Conservation (phyloP, 2,797 vertebrate species). For the Mormyrops boulengeri region DNA sequence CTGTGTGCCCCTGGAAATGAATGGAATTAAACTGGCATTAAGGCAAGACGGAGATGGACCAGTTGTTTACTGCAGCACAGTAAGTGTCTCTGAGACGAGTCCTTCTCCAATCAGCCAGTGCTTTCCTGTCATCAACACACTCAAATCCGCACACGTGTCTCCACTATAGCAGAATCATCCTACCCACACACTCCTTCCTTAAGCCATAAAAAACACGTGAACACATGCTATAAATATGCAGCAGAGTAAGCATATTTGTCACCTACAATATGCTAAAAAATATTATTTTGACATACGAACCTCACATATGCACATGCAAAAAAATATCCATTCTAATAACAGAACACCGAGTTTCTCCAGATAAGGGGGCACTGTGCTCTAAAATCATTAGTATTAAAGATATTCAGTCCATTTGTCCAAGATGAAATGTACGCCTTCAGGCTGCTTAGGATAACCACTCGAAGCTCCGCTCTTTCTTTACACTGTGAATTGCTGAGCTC, state of each 20-base stretch:
- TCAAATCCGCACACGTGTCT: neutral
- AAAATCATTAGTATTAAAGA: neutral
- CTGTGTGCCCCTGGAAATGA: conserved; percentile 36
- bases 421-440: neutral
- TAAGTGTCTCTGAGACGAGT: conserved; percentile 15
- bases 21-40: conserved; percentile 47
- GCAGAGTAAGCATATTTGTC: conserved; percentile 1
- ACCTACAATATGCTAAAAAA: neutral
- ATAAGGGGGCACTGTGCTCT: neutral
- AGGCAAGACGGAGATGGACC: conserved; percentile 15
- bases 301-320: neutral
- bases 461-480: neutral
- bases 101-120: neutral
- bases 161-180: neutral
- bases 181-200: neutral
- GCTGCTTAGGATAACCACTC: neutral
- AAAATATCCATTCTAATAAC: neutral
- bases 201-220: neutral
- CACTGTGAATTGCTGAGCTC: neutral
- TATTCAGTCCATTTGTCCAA: neutral
- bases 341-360: neutral
- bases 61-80: conserved; percentile 35
- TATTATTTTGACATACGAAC: neutral
- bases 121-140: neutral
- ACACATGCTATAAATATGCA: neutral